phyloP scores from a whole-genome alignment of 37 sponge, comb jelly and placozoan species.

The Ephydatia muelleri region DNA sequence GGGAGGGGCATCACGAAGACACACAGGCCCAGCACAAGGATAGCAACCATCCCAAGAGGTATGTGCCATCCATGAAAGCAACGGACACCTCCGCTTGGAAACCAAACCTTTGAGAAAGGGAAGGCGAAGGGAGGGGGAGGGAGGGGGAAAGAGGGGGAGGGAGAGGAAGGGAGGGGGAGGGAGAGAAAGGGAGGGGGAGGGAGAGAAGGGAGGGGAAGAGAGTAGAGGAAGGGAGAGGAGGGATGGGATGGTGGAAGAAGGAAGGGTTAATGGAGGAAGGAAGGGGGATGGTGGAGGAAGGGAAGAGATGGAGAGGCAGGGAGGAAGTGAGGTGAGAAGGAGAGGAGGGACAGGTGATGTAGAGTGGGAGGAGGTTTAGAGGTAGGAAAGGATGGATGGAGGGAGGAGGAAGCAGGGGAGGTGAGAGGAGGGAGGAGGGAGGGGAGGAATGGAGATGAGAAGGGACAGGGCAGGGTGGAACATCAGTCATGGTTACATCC shows the following conservation, averaged over 20 bases:
- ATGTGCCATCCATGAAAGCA: conserved; percentile 62
- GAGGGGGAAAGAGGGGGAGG: conserved; percentile 39
- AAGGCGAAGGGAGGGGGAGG: conserved; percentile 12
- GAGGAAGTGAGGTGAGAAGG: not conserved
- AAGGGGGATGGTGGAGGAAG: not conserved
- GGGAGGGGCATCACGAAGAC: conserved; percentile 9
- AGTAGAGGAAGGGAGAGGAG: conserved; percentile 24
- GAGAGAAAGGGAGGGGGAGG: conserved; percentile 38
- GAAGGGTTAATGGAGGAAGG: not conserved
- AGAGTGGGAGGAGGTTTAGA: not conserved
- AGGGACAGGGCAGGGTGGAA: too few relatives aligned
- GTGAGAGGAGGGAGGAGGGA: too few relatives aligned
- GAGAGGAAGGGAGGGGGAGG: conserved; percentile 34
- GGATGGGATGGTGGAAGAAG: conserved; percentile 10
- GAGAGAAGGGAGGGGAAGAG: conserved; percentile 8
- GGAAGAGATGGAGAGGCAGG: not conserved
- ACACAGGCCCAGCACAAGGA: conserved; percentile 35
- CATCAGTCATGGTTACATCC: too few relatives aligned
- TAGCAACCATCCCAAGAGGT: conserved; percentile 38
- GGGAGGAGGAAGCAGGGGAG: conserved; percentile 1
- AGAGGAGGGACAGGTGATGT: not conserved
- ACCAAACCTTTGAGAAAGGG: conserved; percentile 43
- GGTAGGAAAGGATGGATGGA: conserved; percentile 12
- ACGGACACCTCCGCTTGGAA: conserved; percentile 35
- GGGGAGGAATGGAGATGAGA: too few relatives aligned